Percentiles rank a stretch among this genome's conserved stretches.
These are phyloP conservation scores for Clarias magur DNA, from an alignment of 2,113 vertebrate genomes.

Conservation along the genomic window DNA sequence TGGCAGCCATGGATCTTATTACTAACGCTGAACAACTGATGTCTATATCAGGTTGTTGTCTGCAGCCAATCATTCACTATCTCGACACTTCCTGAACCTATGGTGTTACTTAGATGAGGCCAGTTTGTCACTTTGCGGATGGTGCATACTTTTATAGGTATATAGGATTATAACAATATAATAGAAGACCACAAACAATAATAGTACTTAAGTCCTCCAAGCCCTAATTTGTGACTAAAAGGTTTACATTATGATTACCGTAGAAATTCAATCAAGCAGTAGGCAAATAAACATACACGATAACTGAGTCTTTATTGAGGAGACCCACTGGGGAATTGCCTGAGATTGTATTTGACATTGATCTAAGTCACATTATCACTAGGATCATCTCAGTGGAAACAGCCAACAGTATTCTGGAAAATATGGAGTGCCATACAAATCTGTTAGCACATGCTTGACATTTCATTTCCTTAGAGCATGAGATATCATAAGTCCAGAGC, in stretches of 20 bases:
- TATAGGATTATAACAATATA: neutral
- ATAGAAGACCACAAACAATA: neutral
- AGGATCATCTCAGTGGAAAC: slow-evolving; percentile 18
- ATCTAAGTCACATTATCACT: slow-evolving; percentile 49
- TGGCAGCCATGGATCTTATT: slow-evolving; percentile 30
- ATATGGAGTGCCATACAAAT: slow-evolving; percentile 38
- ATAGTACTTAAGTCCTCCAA: neutral
- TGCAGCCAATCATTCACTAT: neutral
- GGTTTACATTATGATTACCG: neutral
- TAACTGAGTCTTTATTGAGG: neutral
- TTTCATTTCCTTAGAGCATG: slow-evolving; percentile 43
- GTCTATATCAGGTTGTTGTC: slow-evolving; percentile 41
- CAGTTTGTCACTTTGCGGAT: neutral
- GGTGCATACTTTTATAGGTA: neutral
- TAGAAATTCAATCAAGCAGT: neutral
- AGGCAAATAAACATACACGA: neutral
- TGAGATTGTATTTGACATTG: slow-evolving; percentile 22
- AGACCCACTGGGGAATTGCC: neutral
- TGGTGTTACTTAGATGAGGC: neutral
- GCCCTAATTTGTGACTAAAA: neutral
- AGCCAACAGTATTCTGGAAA: slow-evolving; percentile 42
- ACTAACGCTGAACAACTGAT: slow-evolving; percentile 44
- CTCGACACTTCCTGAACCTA: neutral
- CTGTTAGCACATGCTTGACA: slow-evolving; percentile 45
- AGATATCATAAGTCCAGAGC: slow-evolving; percentile 36